Percentiles rank a stretch among this genome's conserved stretches.
Evolutionary conservation across 1,140 invertebrate species (phyloP).

Genomic region (Hyposmocoma kahamanoa): DNA sequence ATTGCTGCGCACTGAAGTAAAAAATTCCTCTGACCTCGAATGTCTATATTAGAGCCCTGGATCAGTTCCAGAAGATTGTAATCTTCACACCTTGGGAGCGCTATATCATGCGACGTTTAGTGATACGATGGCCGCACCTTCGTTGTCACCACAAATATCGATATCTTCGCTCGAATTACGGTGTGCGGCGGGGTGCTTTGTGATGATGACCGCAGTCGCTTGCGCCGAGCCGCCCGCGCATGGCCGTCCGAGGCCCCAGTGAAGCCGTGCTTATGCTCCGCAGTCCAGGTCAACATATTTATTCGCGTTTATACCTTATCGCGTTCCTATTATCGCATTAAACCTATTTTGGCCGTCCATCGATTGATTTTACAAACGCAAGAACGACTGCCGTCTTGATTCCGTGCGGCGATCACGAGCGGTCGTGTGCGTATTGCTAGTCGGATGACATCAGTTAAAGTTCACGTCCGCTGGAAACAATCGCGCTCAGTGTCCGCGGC

Average conservation of each 20-base stretch:
- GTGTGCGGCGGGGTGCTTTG: conserved; percentile 43
- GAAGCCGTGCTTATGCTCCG: conserved; percentile 59
- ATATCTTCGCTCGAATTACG: conserved; percentile 66
- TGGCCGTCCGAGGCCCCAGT: conserved; percentile 47
- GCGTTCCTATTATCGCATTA: conserved; percentile 65
- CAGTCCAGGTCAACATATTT: conserved; percentile 62
- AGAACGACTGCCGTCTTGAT: conserved; percentile 43
- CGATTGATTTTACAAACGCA: conserved; percentile 44
- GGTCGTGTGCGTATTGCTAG: conserved; percentile 50
- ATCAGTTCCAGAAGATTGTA: conserved; percentile 47
- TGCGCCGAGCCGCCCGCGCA: conserved; percentile 55
- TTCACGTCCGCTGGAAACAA: conserved; percentile 57
- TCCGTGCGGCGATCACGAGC: conserved; percentile 45
- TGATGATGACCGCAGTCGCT: conserved; percentile 54
- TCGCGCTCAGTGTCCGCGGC: conserved; percentile 60
- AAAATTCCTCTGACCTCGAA: conserved; percentile 10
- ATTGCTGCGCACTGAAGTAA: not conserved
- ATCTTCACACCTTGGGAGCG: conserved; percentile 7
- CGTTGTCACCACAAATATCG: conserved; percentile 60
- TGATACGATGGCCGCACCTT: conserved; percentile 39
- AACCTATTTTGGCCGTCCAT: conserved; percentile 59
- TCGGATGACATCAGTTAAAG: conserved; percentile 70
- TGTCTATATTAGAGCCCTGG: conserved; percentile 37
- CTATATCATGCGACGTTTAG: conserved; percentile 4
- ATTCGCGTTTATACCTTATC: conserved; percentile 68